Conservation (phyloP, 2,888 invertebrate species). For the Conomelus anceps region DNA sequence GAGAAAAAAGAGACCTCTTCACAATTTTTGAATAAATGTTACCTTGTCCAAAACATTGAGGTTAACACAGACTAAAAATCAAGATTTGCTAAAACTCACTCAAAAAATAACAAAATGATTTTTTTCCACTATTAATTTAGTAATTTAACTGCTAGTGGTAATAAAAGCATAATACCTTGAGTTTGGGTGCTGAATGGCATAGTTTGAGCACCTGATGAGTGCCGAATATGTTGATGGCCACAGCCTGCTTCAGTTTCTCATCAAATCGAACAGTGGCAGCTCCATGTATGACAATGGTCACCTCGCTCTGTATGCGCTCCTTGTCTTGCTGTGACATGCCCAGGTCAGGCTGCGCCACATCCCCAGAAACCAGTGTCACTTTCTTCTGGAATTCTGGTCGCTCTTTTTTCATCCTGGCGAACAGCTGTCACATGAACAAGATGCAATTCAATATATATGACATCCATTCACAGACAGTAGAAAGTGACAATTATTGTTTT, state of each 20-base stretch:
- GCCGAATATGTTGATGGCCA: constrained; percentile 21
- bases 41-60: too few species aligned
- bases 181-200: constrained; percentile 10
- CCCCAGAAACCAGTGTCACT: constrained; percentile 3
- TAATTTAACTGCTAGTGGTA: too few species aligned
- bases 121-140: too few species aligned
- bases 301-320: constrained; percentile 1
- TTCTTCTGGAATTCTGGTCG: neutral
- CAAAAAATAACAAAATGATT: too few species aligned
- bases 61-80: too few species aligned
- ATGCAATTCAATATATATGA: neutral
- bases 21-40: too few species aligned
- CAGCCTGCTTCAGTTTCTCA: constrained; percentile 21
- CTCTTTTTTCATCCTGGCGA: constrained; percentile 4
- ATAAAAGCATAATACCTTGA: constrained; percentile 15
- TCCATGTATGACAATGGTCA: constrained; percentile 22
- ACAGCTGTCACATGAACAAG: neutral
- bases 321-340: constrained; percentile 10
- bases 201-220: constrained; percentile 14
- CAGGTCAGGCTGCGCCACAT: neutral
- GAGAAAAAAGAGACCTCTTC: too few species aligned
- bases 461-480: too few species aligned
- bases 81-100: too few species aligned
- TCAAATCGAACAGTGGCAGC: constrained; percentile 27
- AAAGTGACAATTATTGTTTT: too few species aligned